A percentile compares a stretch with the other conserved stretches of the same genome.
phyloP scores from a whole-genome alignment of 1,140 invertebrate species.

The Leptopilina clavipes region DNA sequence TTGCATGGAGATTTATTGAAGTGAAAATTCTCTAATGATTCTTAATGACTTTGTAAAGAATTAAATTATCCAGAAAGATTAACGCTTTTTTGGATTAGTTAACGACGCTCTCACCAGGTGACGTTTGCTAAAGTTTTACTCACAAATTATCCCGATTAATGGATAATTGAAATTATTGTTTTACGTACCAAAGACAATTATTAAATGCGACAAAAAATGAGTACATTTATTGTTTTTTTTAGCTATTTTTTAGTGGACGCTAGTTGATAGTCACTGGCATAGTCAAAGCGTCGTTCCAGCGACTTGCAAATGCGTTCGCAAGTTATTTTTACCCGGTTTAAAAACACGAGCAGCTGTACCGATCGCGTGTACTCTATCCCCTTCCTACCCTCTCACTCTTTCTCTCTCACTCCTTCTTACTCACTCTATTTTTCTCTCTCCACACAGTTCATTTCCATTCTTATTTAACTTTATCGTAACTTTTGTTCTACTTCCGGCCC shows the following conservation, averaged over 20 bases:
- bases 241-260: neutral
- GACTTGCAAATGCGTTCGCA: conserved; percentile 33
- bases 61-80: too few species aligned
- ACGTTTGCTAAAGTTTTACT: too few species aligned
- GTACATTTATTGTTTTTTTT: neutral
- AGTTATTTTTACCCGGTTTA: conserved; percentile 31
- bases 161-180: too few species aligned
- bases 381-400: neutral
- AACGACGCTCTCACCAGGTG: too few species aligned
- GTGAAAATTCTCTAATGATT: too few species aligned
- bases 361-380: conserved; percentile 17
- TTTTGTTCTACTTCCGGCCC: neutral
- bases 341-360: conserved; percentile 32
- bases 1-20: too few species aligned
- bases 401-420: neutral
- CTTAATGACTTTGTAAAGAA: too few species aligned
- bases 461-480: conserved; percentile 18
- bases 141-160: too few species aligned
- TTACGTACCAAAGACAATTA: too few species aligned
- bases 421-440: neutral
- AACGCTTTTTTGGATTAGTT: too few species aligned
- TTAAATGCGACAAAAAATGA: too few species aligned
- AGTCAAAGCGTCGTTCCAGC: conserved; percentile 33
- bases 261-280: conserved; percentile 22
- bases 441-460: neutral